Evolutionary conservation across 2,888 invertebrate species (phyloP).

Genomic region (Philaethria dido): DNA sequence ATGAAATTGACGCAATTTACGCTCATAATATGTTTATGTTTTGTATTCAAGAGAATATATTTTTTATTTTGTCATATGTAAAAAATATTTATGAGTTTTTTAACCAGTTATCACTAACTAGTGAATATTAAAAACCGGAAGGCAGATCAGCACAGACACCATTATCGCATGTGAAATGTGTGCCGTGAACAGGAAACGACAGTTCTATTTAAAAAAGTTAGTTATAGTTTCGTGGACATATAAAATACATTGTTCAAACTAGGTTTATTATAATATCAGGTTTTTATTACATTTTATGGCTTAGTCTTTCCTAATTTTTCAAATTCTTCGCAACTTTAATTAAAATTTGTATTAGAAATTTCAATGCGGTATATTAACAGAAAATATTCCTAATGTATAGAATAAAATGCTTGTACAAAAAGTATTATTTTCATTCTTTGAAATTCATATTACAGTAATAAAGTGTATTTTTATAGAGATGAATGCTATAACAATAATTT

Average conservation of each 20-base stretch:
- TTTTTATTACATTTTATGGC: neutral
- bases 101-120: constrained; percentile 9
- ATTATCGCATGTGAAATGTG: constrained; percentile 66
- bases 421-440: neutral
- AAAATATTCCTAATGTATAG: too few species aligned
- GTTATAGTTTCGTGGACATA: constrained; percentile 10
- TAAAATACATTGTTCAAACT: neutral
- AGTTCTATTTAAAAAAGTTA: constrained; percentile 48
- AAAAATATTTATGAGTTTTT: neutral
- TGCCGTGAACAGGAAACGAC: constrained; percentile 72
- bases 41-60: neutral
- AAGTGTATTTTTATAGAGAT: neutral
- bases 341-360: neutral
- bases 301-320: too few species aligned
- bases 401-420: too few species aligned
- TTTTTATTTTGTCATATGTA: neutral
- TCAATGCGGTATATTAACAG: too few species aligned
- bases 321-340: too few species aligned
- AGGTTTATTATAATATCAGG: neutral
- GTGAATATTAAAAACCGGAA: constrained; percentile 30
- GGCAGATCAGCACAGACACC: constrained; percentile 30
- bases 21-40: too few species aligned
- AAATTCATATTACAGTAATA: neutral
- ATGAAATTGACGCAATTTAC: neutral
- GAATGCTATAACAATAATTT: neutral